These are phyloP conservation scores for Apamea anceps DNA, from an alignment of 2,888 invertebrate species.

Conservation along the genomic window DNA sequence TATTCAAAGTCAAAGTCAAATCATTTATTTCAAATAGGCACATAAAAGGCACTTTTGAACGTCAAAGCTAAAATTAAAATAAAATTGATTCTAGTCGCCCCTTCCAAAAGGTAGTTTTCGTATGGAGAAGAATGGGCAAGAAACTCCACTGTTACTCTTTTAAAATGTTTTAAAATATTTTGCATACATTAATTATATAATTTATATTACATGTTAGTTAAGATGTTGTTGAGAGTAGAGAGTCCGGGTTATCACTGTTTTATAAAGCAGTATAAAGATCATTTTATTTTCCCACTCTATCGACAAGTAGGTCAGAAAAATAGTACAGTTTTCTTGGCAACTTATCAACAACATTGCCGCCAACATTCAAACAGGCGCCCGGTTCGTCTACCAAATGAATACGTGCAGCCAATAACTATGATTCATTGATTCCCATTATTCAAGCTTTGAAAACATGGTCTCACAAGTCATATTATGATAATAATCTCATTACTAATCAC, in stretches of 20 bases:
- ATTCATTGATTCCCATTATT: slow-evolving; percentile 21
- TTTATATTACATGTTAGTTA: background rate
- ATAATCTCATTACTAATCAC: slow-evolving; percentile 26
- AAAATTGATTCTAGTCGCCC: no score
- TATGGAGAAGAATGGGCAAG: no score
- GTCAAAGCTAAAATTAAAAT: no score
- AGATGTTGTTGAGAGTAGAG: background rate
- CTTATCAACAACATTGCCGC: slow-evolving; percentile 44
- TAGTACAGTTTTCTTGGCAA: slow-evolving; percentile 32
- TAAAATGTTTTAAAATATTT: no score
- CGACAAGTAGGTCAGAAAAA: slow-evolving; percentile 48
- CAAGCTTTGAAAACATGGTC: slow-evolving; percentile 20
- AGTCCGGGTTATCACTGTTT: no score
- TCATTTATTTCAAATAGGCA: no score
- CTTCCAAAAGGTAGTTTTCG: no score
- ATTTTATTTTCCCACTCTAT: slow-evolving; percentile 9
- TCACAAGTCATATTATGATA: background rate
- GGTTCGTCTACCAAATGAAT: background rate
- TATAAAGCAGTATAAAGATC: background rate
- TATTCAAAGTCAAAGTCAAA: no score
- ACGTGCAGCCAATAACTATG: slow-evolving; percentile 1
- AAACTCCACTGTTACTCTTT: no score
- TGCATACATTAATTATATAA: no score
- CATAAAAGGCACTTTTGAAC: no score
- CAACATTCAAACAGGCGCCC: slow-evolving; percentile 36